Evolutionary conservation across 2,797 vertebrate species (phyloP).

Genomic region (Phylloscopus collybita): DNA sequence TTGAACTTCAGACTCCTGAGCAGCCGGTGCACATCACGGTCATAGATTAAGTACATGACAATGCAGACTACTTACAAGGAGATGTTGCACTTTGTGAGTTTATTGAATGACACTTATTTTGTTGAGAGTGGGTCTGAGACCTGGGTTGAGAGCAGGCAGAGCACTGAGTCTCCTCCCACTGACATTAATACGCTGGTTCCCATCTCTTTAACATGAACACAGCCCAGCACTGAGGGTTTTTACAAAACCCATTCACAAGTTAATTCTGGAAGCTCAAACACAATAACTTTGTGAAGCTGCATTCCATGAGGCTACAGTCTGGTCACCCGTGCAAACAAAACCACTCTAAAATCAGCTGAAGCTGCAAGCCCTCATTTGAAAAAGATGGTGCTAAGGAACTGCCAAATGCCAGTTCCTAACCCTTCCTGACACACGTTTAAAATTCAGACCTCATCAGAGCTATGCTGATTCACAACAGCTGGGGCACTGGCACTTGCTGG

Average conservation of each 20-base stretch:
- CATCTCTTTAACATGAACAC: neutral
- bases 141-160: neutral
- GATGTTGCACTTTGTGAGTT: neutral
- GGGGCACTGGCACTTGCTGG: constrained; percentile 7
- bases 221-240: neutral
- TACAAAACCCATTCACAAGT: neutral
- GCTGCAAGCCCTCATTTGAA: neutral
- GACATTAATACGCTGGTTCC: neutral
- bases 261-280: neutral
- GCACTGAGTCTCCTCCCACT: neutral
- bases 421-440: neutral
- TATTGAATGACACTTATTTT: neutral
- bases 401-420: neutral
- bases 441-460: constrained; percentile 11
- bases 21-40: neutral
- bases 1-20: neutral
- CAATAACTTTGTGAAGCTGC: neutral
- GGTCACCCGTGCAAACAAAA: neutral
- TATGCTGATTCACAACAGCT: constrained; percentile 2
- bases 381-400: neutral
- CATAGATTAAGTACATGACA: neutral
- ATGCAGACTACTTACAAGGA: neutral
- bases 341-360: neutral
- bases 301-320: neutral
- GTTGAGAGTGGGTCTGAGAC: neutral